Evolutionary conservation across 2,113 vertebrate genomes (phyloP).

Genomic region (Melanostigma gelatinosum): DNA sequence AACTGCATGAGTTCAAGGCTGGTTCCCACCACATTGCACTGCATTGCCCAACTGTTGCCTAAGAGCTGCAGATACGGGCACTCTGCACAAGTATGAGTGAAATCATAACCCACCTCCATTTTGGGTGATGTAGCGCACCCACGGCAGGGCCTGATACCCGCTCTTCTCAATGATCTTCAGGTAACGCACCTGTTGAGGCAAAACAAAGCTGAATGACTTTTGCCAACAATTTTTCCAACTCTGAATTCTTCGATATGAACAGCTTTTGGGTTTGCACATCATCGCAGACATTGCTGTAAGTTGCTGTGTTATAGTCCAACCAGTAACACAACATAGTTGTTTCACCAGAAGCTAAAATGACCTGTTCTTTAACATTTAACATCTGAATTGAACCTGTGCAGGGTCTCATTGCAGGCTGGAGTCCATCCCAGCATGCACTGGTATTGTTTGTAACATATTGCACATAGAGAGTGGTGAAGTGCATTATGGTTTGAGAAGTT

Average conservation of each 20-base stretch:
- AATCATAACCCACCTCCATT: slow-evolving; percentile 88
- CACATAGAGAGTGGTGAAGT: background rate
- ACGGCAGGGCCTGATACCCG: slow-evolving; percentile 90
- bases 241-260: background rate
- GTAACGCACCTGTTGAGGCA: slow-evolving; percentile 87
- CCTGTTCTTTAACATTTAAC: background rate
- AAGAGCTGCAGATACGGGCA: slow-evolving; percentile 73
- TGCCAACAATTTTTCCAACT: background rate
- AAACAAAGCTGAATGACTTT: background rate
- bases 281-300: background rate
- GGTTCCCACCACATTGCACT: slow-evolving; percentile 73
- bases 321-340: background rate
- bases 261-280: background rate
- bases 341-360: background rate
- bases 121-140: slow-evolving; percentile 98
- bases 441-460: background rate
- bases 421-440: slow-evolving; percentile 8
- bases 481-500: background rate
- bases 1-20: slow-evolving; percentile 57
- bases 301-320: background rate
- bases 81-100: slow-evolving; percentile 23
- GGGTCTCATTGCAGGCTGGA: background rate
- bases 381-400: background rate
- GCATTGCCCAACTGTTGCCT: slow-evolving; percentile 80
- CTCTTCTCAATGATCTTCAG: slow-evolving; percentile 99